These are phyloP conservation scores for Bagarius yarrelli DNA, from an alignment of 2,113 vertebrate species.

Conservation along the genomic window DNA sequence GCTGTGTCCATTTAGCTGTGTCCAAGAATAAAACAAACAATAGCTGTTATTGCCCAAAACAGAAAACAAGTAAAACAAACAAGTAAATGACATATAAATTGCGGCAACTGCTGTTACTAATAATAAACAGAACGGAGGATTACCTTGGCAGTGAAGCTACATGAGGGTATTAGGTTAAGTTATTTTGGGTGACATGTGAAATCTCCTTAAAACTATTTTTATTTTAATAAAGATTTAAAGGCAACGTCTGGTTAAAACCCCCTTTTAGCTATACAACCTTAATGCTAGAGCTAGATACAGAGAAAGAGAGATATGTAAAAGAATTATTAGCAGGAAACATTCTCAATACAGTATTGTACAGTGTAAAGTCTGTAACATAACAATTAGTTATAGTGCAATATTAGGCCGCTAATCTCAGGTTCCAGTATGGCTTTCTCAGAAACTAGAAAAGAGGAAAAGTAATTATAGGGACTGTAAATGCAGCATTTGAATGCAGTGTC, in stretches of 20 bases:
- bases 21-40: too few species aligned
- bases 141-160: neutral
- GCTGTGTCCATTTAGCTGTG: neutral
- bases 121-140: neutral
- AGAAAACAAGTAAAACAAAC: neutral
- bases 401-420: neutral
- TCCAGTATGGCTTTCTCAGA: neutral
- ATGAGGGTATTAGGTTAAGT: neutral
- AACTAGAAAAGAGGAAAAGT: neutral
- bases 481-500: conserved; percentile 52
- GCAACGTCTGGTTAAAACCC: neutral
- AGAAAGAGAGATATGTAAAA: too few species aligned
- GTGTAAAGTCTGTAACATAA: neutral
- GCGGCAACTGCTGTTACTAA: neutral
- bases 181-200: neutral
- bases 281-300: too few species aligned
- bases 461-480: conserved; percentile 38
- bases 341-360: too few species aligned
- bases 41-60: too few species aligned
- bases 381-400: neutral
- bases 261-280: neutral
- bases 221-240: neutral
- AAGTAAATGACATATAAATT: neutral
- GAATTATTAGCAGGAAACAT: too few species aligned
- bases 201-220: neutral